A percentile compares a stretch with the other conserved stretches of the same genome.
phyloP scores from a whole-genome alignment of 2,113 vertebrate genomes.

The Myocastor coypus region DNA sequence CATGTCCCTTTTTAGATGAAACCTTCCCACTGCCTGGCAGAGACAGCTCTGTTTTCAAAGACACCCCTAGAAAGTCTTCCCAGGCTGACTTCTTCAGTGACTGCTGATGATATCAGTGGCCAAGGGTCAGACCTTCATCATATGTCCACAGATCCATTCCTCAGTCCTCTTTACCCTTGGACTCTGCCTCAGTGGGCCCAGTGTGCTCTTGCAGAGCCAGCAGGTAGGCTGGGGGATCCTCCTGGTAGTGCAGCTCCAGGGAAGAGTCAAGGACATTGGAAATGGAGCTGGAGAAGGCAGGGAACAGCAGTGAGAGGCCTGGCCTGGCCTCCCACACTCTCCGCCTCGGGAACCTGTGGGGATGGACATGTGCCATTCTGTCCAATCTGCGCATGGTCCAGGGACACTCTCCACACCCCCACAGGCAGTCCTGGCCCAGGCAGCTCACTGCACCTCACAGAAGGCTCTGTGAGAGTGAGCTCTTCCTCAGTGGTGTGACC shows the following conservation, averaged over 20 bases:
- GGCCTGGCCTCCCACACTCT: background rate
- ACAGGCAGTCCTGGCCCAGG: background rate
- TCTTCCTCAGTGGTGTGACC: background rate
- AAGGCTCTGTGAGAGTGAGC: no score
- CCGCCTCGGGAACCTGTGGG: background rate
- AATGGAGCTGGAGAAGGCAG: background rate
- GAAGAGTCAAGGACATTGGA: background rate
- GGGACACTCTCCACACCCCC: rapidly evolving
- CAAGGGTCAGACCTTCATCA: no score
- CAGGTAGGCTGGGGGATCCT: background rate
- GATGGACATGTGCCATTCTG: background rate
- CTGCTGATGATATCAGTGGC: no score
- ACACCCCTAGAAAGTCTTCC: background rate
- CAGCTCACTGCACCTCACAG: background rate
- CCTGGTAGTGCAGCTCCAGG: background rate
- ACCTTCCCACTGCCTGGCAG: background rate
- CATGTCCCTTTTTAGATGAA: background rate
- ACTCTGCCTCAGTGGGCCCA: background rate
- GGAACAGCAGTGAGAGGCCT: background rate
- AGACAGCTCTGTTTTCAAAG: no score
- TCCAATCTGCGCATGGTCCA: no score
- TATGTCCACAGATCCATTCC: background rate
- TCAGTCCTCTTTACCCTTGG: background rate
- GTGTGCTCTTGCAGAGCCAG: no score
- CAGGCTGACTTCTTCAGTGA: background rate